Evolutionary conservation across 1,140 invertebrate genomes (phyloP), one percentile per base, ranked within the genome.

Genomic region (Diachasma alloeum): DNA sequence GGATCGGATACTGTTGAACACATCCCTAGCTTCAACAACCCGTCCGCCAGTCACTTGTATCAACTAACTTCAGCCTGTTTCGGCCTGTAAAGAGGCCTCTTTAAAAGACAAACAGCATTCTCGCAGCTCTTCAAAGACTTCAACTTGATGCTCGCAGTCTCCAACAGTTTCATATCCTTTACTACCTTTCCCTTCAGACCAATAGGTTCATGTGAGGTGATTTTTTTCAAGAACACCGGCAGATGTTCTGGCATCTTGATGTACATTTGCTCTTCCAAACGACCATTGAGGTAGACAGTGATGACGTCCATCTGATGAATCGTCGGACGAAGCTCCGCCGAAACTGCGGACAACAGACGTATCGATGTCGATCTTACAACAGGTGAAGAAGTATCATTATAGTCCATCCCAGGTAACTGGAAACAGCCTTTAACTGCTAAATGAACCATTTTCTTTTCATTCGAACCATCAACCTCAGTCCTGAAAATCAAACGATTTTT

Each of bases 271-370:
- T 90, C 88, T 39, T 85, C 76, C 19, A 90, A 59, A 17, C 86
- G 76, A 19, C 86, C 89, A 82, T 90, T 80, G 13, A 90, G 74
- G 78, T 88, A 90, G n/a, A 88, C 88, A 15, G 85, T 87, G 77
- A 82, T 83, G 0, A 89, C 81, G 72, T 89, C 87, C 42, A 87
- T 81, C 53, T 86, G 82, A 4, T 42, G 67, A 10, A 88, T 75
- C 0, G 71, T 53, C 19, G 83, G 46, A 6, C 83, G 76, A 24
- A 81, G 9, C 22, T 72, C 66, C 0, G 83, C 83, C 53, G 81
- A 80, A 39, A 88, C 72, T 26, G 82, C 82, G 13, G 90, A 78
- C 8, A 91, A 31, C n/a, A 82, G 48, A 77, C 88, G 59, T 15
- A 90, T 36, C 15, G 87, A 77, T 46, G 26, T 80, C 8, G 78